phyloP scores from a whole-genome alignment of 2,888 invertebrate species.

The Malacosoma neustria region DNA sequence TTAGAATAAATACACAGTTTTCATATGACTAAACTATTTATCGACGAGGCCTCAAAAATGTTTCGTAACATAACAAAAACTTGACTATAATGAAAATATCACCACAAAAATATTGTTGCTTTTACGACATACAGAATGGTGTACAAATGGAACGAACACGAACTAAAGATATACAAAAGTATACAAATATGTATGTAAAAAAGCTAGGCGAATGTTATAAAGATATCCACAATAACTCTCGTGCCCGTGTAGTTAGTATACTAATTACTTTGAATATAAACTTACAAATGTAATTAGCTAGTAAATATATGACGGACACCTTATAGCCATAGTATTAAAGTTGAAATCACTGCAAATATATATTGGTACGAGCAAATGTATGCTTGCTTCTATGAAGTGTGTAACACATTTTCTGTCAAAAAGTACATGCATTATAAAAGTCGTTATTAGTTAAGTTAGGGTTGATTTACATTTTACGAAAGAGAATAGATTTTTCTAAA shows the following conservation, averaged over 20 bases:
- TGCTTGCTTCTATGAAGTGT: neutral
- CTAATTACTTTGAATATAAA: slow-evolving; percentile 40
- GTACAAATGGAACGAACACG: slow-evolving; percentile 33
- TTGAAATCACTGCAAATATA: too few relatives aligned
- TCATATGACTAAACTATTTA: neutral
- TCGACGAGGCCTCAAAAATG: neutral
- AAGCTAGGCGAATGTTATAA: slow-evolving; percentile 33
- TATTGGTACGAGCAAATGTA: neutral
- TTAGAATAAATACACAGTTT: too few relatives aligned
- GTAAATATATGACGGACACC: too few relatives aligned
- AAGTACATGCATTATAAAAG: slow-evolving; percentile 3
- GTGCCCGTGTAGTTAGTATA: slow-evolving; percentile 42
- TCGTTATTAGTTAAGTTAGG: slow-evolving; percentile 5
- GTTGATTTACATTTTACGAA: neutral
- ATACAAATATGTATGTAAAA: slow-evolving; percentile 38
- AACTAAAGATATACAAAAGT: slow-evolving; percentile 38
- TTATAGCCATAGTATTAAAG: too few relatives aligned
- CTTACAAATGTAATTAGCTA: slow-evolving; percentile 29
- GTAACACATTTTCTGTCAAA: neutral
- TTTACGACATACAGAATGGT: slow-evolving; percentile 25
- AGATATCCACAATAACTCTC: slow-evolving; percentile 33
- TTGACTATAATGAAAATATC: slow-evolving; percentile 17
- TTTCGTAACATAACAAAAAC: slow-evolving; percentile 4
- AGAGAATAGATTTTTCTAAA: neutral
- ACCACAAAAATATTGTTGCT: slow-evolving; percentile 30